Base-by-base conservation (phyloP, 2,888 invertebrate genomes). In the Eucriotettix oculatus region DNA sequence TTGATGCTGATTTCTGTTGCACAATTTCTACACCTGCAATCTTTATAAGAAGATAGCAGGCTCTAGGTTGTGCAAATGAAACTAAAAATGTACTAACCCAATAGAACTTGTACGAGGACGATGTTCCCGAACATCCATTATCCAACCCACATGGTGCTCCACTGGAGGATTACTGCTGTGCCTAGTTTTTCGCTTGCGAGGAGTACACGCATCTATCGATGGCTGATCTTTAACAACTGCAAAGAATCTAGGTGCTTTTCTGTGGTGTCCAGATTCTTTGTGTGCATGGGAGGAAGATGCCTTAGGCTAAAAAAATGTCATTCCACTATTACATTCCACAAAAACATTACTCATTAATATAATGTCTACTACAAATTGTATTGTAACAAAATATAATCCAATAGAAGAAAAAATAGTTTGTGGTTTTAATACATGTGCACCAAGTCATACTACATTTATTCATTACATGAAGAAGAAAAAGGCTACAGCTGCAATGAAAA, bases 101-200 rank as follows among this genome's bases (percentile, higher is more conserved):
- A 87, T 81, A 65, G 89, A 89, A 59, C 85, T 84, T 16, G 89
- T 89, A 60, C 91, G 76, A 10, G 84, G 82, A 12, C 88, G 76
- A 72, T 92, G 91, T 69, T 90, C 90, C 70, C 86, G 85, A 9
- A 85, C 83, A 74, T 92, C 98, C 84, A 98, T 90, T 67, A 99
- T 87, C 98, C 98, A 99, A 16, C 98, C 98, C 52, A 98, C 90
- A 71, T 96, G 94, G 69, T 91, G 87, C 73, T 96, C 96, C 63
- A 90, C 84, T 0, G 95, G 95, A 55, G 96, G 96, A 78, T 97
- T 94, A 66, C 82, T 86, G 68, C 87, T 90, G 75, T 95, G 91
- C n/a, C 90, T 79, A 3, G 92, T 91, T 78, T 94, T 94, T 67
- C 90, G 83, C 73, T 94, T 93, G 40, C 90, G 79, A 1, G 86